phyloP scores from a whole-genome alignment of 2,113 vertebrate species.

The Neoarius graeffei region DNA sequence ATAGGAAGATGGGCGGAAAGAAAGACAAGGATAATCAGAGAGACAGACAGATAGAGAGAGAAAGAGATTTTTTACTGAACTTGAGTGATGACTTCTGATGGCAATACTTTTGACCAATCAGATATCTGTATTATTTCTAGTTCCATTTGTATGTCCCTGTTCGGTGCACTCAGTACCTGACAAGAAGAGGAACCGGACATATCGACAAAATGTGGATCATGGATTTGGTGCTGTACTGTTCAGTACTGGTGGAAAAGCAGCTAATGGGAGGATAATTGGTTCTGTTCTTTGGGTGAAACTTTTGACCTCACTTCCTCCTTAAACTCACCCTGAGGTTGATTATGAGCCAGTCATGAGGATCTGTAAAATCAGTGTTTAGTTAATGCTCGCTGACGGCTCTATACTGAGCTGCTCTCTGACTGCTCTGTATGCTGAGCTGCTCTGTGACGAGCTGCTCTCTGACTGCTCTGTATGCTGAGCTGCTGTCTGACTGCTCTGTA shows the following conservation, averaged over 20 bases:
- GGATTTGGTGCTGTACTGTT: not conserved
- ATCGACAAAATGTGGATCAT: not conserved
- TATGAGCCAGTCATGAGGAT: not conserved
- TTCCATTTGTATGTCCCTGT: not conserved
- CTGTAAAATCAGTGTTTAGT: not conserved
- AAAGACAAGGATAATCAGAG: no score
- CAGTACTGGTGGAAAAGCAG: not conserved
- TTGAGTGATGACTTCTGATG: not conserved
- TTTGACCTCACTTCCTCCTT: not conserved
- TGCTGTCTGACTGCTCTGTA: no score
- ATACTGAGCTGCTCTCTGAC: not conserved
- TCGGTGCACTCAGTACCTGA: not conserved
- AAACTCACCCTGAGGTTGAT: not conserved
- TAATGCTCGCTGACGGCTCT: not conserved
- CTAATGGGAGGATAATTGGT: not conserved
- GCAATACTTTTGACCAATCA: not conserved
- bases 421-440: no score
- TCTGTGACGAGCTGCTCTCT: no score
- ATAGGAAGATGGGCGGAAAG: not conserved
- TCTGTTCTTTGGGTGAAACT: not conserved
- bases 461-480: not conserved
- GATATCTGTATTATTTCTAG: not conserved
- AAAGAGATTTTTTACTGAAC: not conserved
- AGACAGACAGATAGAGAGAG: not conserved
- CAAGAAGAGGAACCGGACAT: not conserved